These are phyloP conservation scores for Drosophila gaucha DNA, from an alignment of 2,888 invertebrate genomes.

Conservation along the genomic window DNA sequence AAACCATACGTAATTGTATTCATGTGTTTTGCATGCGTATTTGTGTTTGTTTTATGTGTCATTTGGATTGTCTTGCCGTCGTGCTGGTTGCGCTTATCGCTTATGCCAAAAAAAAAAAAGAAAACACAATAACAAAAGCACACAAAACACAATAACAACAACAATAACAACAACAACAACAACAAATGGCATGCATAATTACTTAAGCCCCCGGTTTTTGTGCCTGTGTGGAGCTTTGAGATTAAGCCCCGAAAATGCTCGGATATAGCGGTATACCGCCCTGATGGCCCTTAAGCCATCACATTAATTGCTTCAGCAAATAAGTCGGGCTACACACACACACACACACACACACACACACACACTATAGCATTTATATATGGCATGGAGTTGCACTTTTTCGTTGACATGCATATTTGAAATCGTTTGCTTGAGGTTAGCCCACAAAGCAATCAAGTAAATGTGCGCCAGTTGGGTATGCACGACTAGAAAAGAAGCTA, in stretches of 20 bases:
- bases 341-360: conserved; percentile 5
- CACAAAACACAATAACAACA: conserved; percentile 14
- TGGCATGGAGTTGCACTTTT: conserved; percentile 12
- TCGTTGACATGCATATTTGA: conserved; percentile 12
- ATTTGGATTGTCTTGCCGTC: conserved; percentile 54
- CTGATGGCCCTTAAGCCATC: conserved; percentile 52
- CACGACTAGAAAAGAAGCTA: neutral
- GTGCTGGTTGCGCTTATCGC: conserved; percentile 54
- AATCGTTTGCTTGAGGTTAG: neutral
- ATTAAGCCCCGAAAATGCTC: conserved; percentile 53
- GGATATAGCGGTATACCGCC: conserved; percentile 41
- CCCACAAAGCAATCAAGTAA: conserved; percentile 1
- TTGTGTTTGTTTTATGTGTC: conserved; percentile 53
- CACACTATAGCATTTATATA: neutral
- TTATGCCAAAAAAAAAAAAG: conserved; percentile 20
- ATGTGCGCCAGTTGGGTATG: neutral
- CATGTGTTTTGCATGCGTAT: conserved; percentile 33
- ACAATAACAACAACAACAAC: conserved; percentile 23
- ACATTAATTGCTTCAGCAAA: conserved; percentile 57
- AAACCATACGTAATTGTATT: conserved; percentile 30
- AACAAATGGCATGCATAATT: conserved; percentile 68
- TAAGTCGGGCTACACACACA: conserved; percentile 29
- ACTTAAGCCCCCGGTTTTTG: conserved; percentile 55
- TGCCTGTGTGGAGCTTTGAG: conserved; percentile 47
- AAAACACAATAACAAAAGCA: conserved; percentile 26